Conservation (phyloP, 2,797 vertebrate genomes). For the Lates japonicus region DNA sequence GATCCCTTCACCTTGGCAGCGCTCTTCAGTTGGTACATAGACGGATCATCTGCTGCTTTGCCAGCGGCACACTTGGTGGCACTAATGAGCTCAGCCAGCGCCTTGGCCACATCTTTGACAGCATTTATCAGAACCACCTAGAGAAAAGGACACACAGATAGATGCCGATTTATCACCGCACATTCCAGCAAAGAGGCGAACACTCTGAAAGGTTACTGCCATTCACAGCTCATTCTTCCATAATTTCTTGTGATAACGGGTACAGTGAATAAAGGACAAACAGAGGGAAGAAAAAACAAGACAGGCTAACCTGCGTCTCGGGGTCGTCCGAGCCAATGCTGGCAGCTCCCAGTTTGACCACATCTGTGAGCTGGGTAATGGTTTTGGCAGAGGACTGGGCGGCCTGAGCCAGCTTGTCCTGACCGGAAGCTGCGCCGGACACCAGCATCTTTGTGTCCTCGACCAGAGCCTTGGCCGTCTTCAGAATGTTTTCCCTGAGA, state of each 20-base stretch:
- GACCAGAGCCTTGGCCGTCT: slow-evolving; percentile 86
- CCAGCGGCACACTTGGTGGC: slow-evolving; percentile 97
- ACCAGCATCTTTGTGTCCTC: slow-evolving; percentile 98
- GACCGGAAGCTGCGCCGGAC: slow-evolving; percentile 95
- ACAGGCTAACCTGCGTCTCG: slow-evolving; percentile 92
- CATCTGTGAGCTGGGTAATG: slow-evolving; percentile 97
- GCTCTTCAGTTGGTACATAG: slow-evolving; percentile 98
- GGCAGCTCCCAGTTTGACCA: slow-evolving; percentile 95
- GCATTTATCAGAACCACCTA: slow-evolving; percentile 98
- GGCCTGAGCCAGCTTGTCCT: slow-evolving; percentile 94
- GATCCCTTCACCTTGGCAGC: slow-evolving; percentile 92
- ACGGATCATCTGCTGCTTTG: slow-evolving; percentile 96
- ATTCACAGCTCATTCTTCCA: slow-evolving; percentile 17
- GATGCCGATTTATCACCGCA: slow-evolving; percentile 20
- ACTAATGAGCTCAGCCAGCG: slow-evolving; percentile 95
- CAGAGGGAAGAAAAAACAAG: background rate
- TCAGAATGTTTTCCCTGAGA: slow-evolving; percentile 79
- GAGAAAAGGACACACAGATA: slow-evolving; percentile 33
- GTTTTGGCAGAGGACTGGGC: slow-evolving; percentile 97
- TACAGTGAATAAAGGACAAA: slow-evolving; percentile 8
- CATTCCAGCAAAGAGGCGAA: slow-evolving; percentile 5
- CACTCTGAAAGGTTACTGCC: slow-evolving; percentile 18
- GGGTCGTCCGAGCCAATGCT: slow-evolving; percentile 96
- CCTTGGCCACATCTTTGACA: slow-evolving; percentile 98
- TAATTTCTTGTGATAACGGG: background rate